Conservation (phyloP, 2,888 invertebrate species). For the Microchrysa polita region DNA sequence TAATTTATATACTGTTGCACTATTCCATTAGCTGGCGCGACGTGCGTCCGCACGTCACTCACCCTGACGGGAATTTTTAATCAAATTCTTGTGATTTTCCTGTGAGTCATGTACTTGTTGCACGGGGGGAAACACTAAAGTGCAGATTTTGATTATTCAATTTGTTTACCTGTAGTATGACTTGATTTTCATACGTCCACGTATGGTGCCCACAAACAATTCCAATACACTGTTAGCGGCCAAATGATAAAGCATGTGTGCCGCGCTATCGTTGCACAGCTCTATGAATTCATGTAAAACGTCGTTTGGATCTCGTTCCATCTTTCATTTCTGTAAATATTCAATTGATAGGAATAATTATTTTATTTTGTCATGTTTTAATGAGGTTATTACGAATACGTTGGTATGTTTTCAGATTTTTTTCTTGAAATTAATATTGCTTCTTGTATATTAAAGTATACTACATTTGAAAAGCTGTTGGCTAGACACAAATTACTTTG, state of each 20-base stretch:
- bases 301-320: constrained; percentile 49
- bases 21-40: neutral
- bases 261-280: constrained; percentile 43
- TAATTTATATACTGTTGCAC: neutral
- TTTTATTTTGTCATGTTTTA: neutral
- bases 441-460: too few species aligned
- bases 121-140: neutral
- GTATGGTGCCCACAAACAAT: constrained; percentile 58
- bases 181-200: constrained; percentile 48
- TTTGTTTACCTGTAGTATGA: constrained; percentile 54
- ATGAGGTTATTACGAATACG: constrained; percentile 35
- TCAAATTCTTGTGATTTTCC: constrained; percentile 38
- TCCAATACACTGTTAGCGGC: constrained; percentile 57
- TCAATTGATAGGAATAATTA: neutral
- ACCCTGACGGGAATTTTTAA: constrained; percentile 28
- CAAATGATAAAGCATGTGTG: constrained; percentile 53
- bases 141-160: neutral
- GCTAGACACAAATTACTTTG: too few species aligned
- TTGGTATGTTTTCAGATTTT: constrained; percentile 43
- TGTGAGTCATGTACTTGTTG: constrained; percentile 5
- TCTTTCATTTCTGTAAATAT: constrained; percentile 42
- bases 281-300: constrained; percentile 46
- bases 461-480: too few species aligned
- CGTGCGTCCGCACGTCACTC: neutral
- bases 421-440: too few species aligned